Percentiles rank a stretch among this genome's conserved stretches.
These are phyloP conservation scores for Thermophis baileyi DNA, from an alignment of 2,113 vertebrate species.

Conservation along the genomic window DNA sequence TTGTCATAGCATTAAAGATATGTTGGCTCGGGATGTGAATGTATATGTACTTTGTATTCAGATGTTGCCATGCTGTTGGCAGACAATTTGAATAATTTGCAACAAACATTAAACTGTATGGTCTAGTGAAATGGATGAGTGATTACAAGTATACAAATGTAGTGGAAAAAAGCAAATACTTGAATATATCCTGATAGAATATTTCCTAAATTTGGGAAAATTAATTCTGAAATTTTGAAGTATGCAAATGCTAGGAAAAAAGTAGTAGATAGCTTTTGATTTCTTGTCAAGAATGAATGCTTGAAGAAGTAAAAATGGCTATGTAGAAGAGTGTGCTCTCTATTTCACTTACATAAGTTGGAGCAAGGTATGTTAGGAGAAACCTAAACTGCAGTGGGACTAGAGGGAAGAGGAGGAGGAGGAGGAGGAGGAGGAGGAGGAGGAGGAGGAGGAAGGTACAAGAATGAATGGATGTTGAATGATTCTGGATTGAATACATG, in stretches of 20 bases:
- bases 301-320: background rate
- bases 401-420: background rate
- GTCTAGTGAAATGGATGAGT: background rate
- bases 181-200: background rate
- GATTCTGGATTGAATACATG: background rate
- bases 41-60: background rate
- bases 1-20: background rate
- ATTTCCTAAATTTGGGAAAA: background rate
- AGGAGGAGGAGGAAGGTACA: background rate
- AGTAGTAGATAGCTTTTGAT: background rate
- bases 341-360: background rate
- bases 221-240: background rate
- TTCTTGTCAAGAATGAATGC: background rate
- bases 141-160: background rate
- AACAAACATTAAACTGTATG: background rate
- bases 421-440: background rate
- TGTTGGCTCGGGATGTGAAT: background rate
- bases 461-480: background rate
- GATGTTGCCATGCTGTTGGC: background rate
- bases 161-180: background rate
- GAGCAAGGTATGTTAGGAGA: background rate
- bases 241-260: background rate
- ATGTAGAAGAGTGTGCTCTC: background rate
- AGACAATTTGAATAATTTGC: background rate
- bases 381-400: background rate